Evolutionary conservation across 37 sponge, comb jelly and placozoan species (phyloP), one percentile per base, ranked within the genome.

Genomic region (Eunapius fragilis): DNA sequence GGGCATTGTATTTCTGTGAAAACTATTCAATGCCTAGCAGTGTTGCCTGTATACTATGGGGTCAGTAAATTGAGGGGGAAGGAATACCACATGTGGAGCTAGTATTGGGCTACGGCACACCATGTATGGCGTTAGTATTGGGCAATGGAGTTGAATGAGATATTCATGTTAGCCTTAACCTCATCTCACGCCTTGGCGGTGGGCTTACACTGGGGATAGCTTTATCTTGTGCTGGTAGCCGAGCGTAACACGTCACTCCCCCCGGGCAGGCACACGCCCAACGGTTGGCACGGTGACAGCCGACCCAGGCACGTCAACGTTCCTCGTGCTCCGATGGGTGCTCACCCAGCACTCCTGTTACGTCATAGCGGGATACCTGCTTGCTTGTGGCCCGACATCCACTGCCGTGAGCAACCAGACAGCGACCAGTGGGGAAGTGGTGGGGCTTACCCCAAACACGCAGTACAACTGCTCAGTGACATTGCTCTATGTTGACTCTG

Each of bases 391-490:
- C 2, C 7, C 58, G 6, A 19, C 58, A 13, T 11, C 58, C 22
- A 17, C 58, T 0, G 58, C 14, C 19, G 17, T 58, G 14, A 17
- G 14, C 14, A 58, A 58, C 58, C 58, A 10, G 14, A 19, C 22
- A 58, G 17, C 58, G 14, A 58, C 58, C 58, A 58, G 58, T 17
- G 58, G 58, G 58, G 58, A 58, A 25, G 82, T 84, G 58, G 30
- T 25, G 31, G 76, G 84, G n/a, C 85, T 85, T 36, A 9, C 70
- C 38, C 78, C 41, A 22, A 14, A 69, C 71, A 73, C 85, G 3
- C 58, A 30, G 68, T 82, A 82, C 72, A 82, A 71, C 49, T 82
- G 82, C 37, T 47, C 74, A 9, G 69, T 87, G 67, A 67, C 70
- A 31, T 25, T 58, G 25, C 49, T 37, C 30, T 47, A 80, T 22